phyloP scores from a whole-genome alignment of 2,113 vertebrate species.

The Atrichornis clamosus region DNA sequence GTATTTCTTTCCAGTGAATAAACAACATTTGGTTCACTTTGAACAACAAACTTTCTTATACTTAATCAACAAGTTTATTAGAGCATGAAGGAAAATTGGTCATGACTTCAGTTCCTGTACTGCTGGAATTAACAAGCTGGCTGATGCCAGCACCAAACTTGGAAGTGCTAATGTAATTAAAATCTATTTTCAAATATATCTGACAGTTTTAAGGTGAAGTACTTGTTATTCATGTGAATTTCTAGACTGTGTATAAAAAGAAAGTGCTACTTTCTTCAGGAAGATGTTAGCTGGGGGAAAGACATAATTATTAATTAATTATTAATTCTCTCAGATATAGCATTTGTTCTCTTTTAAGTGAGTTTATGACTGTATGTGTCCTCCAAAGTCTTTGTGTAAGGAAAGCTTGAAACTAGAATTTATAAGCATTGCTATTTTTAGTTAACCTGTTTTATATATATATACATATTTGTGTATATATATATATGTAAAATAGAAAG shows the following conservation, averaged over 20 bases:
- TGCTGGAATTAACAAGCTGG: conserved; percentile 54
- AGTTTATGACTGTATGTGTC: neutral
- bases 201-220: conserved; percentile 55
- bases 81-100: conserved; percentile 57
- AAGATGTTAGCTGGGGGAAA: neutral
- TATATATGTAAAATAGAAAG: neutral
- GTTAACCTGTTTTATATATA: neutral
- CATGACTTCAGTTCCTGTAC: conserved; percentile 43
- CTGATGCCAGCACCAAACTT: conserved; percentile 46
- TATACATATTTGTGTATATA: no score
- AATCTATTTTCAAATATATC: conserved; percentile 58
- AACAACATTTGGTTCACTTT: conserved; percentile 5
- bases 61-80: conserved; percentile 32
- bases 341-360: neutral
- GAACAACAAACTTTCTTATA: conserved; percentile 40
- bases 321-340: neutral
- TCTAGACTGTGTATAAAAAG: neutral
- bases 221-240: conserved; percentile 39
- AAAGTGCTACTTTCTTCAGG: neutral
- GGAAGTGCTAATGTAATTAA: conserved; percentile 66
- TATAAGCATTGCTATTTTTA: neutral
- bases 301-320: neutral
- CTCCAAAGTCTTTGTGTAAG: neutral
- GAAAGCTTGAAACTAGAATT: neutral
- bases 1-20: neutral